Conservation (phyloP, 2,888 invertebrate genomes). For the Endomychus coccineus region DNA sequence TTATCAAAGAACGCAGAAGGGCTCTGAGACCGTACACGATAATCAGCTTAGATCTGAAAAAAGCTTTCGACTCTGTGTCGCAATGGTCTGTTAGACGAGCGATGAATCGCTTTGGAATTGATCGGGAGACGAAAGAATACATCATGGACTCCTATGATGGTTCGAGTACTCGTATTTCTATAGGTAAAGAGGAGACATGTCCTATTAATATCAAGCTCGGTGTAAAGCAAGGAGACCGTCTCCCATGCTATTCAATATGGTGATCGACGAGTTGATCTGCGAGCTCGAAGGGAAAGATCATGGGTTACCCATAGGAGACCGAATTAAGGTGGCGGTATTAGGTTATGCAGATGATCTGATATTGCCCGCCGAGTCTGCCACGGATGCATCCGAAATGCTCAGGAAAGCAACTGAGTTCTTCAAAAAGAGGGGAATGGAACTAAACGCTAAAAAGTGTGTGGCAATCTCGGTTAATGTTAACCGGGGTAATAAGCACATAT, state of each 20-base stretch:
- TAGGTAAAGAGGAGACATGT: constrained; percentile 2
- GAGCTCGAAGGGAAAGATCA: too few species aligned
- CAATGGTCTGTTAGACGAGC: constrained; percentile 11
- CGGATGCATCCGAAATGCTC: constrained; percentile 2
- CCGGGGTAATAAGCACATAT: too few species aligned
- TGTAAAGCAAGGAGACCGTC: constrained; percentile 18
- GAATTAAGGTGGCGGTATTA: too few species aligned
- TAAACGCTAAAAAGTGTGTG: constrained; percentile 1
- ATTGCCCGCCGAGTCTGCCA: constrained; percentile 2
- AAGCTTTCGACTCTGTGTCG: constrained; percentile 19
- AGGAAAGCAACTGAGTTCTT: background rate
- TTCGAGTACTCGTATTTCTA: constrained; percentile 4
- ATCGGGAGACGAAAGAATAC: background rate
- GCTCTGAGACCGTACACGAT: constrained; percentile 7
- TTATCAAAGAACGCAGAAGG: constrained; percentile 5
- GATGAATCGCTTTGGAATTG: constrained; percentile 8
- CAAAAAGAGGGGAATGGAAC: background rate
- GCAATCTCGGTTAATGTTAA: too few species aligned
- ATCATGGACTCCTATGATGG: constrained; percentile 2
- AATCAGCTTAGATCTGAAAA: constrained; percentile 15
- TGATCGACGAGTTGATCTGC: constrained; percentile 14
- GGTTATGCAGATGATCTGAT: constrained; percentile 15
- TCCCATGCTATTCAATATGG: constrained; percentile 14
- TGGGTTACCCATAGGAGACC: too few species aligned
- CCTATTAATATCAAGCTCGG: constrained; percentile 6